Evolutionary conservation across 2,113 vertebrate species (phyloP).

Genomic region (Nycticorax nycticorax): DNA sequence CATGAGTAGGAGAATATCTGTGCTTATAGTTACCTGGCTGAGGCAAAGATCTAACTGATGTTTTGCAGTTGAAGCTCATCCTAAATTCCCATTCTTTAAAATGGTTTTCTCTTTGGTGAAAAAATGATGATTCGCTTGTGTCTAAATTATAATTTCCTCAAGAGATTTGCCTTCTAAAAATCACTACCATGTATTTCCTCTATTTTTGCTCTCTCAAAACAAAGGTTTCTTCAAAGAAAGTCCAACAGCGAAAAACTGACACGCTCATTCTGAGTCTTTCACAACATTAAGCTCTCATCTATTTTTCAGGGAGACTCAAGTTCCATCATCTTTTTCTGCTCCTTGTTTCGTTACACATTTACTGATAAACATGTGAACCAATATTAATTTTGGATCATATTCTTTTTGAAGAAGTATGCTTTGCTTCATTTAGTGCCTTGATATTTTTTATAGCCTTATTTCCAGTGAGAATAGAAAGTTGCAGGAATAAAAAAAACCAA

Average conservation of each 20-base stretch:
- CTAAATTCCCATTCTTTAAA: neutral
- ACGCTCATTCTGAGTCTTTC: neutral
- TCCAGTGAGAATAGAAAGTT: neutral
- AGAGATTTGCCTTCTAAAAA: neutral
- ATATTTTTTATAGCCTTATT: neutral
- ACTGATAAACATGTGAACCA: neutral
- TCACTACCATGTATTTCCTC: neutral
- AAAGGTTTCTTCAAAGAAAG: neutral
- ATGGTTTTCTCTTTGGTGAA: neutral
- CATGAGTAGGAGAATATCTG: neutral
- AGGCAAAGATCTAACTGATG: neutral
- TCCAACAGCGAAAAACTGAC: neutral
- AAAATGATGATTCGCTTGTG: neutral
- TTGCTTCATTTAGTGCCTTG: neutral
- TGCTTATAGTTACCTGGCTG: neutral
- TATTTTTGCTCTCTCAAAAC: neutral
- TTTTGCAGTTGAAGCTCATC: neutral
- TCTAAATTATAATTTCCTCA: neutral
- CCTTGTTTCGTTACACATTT: neutral
- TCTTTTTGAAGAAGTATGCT: neutral
- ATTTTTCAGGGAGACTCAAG: neutral
- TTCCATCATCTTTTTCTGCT: neutral
- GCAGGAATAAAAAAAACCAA: neutral
- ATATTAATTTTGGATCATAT: neutral
- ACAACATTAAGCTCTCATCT: neutral